Evolutionary conservation across 1,140 invertebrate species (phyloP).

Genomic region (Spodoptera frugiperda): DNA sequence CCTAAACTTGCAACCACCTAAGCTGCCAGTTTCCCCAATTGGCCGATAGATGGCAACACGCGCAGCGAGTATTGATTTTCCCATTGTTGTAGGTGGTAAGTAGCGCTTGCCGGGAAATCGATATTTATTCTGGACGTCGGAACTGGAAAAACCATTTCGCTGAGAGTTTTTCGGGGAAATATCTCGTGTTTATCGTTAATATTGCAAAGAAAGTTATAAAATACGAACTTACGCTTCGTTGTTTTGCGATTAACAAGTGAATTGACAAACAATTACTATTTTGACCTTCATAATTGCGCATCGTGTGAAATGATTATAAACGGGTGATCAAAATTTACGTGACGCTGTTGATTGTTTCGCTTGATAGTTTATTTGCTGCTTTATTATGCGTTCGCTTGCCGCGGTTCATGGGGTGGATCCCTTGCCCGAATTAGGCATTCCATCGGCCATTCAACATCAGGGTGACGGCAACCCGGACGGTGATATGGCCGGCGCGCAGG

Average conservation of each 20-base stretch:
- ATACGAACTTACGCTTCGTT: neutral
- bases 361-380: constrained; percentile 82
- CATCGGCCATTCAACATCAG: constrained; percentile 66
- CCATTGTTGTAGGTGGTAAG: constrained; percentile 54
- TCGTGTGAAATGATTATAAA: constrained; percentile 67
- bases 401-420: constrained; percentile 77
- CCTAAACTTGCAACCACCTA: no score
- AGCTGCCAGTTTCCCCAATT: neutral
- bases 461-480: constrained; percentile 72
- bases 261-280: constrained; percentile 33
- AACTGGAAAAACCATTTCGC: constrained; percentile 71
- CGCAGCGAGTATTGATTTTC: constrained; percentile 77
- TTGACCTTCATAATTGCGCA: constrained; percentile 53
- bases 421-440: constrained; percentile 76
- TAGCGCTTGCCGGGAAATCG: constrained; percentile 67
- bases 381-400: constrained; percentile 84
- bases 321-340: constrained; percentile 73
- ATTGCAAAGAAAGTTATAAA: constrained; percentile 7
- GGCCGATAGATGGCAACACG: constrained; percentile 69
- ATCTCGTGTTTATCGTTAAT: neutral
- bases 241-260: constrained; percentile 29
- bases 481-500: constrained; percentile 94
- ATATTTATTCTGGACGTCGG: constrained; percentile 69
- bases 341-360: constrained; percentile 71
- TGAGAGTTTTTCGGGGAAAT: constrained; percentile 17